phyloP scores from a whole-genome alignment of 2,113 vertebrate species.

The Trematocara macrostoma region DNA sequence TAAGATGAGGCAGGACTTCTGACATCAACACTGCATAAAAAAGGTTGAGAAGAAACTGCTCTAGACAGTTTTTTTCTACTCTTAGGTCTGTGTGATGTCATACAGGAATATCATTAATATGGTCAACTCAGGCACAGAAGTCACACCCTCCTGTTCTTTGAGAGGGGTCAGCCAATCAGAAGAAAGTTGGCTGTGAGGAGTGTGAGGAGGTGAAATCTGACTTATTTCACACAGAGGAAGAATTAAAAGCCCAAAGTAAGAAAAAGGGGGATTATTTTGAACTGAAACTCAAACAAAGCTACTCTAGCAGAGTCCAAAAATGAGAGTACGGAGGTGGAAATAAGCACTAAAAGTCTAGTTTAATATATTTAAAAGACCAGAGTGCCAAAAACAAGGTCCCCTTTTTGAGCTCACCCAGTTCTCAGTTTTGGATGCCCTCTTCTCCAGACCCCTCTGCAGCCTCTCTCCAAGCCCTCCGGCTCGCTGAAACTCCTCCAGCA shows the following conservation, averaged over 20 bases:
- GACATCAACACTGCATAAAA: neutral
- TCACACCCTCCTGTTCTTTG: neutral
- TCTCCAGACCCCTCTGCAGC: constrained; percentile 87
- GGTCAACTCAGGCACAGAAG: neutral
- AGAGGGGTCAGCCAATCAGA: neutral
- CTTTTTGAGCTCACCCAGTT: constrained; percentile 85
- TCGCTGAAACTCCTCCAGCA: constrained; percentile 81
- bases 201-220: neutral
- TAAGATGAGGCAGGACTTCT: neutral
- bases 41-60: neutral
- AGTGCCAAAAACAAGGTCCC: neutral
- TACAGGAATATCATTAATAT: neutral
- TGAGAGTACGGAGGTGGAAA: neutral
- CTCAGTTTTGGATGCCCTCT: constrained; percentile 75
- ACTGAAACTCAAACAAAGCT: neutral
- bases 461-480: constrained; percentile 82
- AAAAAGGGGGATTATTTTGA: neutral
- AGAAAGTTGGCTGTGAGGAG: neutral
- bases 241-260: neutral
- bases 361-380: neutral
- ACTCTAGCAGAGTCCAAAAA: neutral
- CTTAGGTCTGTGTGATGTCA: neutral
- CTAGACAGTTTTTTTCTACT: neutral
- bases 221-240: neutral
- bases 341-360: neutral